Percentiles rank a stretch among this genome's conserved stretches.
Evolutionary conservation across 2,888 invertebrate genomes (phyloP).

Genomic region (Anoplius nigerrimus): DNA sequence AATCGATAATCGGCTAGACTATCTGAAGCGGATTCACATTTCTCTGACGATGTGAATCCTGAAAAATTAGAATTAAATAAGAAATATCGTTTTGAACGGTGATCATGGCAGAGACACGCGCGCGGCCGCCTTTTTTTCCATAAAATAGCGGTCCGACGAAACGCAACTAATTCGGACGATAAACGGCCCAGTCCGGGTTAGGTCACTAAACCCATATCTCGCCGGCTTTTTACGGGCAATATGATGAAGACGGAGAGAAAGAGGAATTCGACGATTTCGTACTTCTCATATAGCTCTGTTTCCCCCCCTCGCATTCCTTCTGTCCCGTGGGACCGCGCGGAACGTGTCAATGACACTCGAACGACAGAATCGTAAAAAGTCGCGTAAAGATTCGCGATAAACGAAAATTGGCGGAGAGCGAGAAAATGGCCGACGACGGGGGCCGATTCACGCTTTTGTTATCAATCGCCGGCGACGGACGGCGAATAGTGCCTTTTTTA

Average conservation of each 20-base stretch:
- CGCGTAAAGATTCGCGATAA: conserved; percentile 54
- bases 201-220: conserved; percentile 52
- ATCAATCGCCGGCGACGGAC: background rate
- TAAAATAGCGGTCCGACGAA: conserved; percentile 40
- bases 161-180: conserved; percentile 58
- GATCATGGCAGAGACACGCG: too few species aligned
- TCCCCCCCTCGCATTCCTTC: conserved; percentile 44
- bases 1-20: too few species aligned
- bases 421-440: too few species aligned
- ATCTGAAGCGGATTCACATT: too few species aligned
- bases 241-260: conserved; percentile 38
- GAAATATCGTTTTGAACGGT: too few species aligned
- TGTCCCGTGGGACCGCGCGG: conserved; percentile 30
- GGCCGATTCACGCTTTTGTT: background rate
- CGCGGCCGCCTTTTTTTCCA: too few species aligned
- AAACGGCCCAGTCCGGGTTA: conserved; percentile 17
- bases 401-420: background rate
- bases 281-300: conserved; percentile 15
- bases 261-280: background rate
- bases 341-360: conserved; percentile 52
- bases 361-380: conserved; percentile 54
- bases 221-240: conserved; percentile 52
- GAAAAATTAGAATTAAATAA: too few species aligned
- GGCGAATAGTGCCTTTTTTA: too few species aligned
- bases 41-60: too few species aligned